Percentiles rank a stretch among this genome's conserved stretches.
Conservation (phyloP, 2,797 vertebrate species). For the Mormyrops boulengeri region DNA sequence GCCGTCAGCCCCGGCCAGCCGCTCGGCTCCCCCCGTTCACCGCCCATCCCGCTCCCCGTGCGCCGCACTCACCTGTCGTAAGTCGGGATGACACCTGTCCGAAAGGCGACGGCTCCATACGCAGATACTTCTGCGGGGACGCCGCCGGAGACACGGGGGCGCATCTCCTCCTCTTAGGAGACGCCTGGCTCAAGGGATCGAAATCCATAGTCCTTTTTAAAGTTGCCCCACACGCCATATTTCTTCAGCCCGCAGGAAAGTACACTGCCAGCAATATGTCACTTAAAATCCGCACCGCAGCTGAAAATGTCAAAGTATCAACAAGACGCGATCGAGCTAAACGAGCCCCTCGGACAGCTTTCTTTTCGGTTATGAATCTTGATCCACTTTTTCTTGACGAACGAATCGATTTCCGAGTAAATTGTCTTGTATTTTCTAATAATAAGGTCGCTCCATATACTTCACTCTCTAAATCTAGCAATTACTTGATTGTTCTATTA, state of each 20-base stretch:
- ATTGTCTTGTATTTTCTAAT: slow-evolving; percentile 26
- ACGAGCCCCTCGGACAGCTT: slow-evolving; percentile 13
- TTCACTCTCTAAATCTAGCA: slow-evolving; percentile 26
- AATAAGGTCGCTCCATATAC: neutral
- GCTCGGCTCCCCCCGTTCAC: neutral
- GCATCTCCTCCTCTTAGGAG: slow-evolving; percentile 82
- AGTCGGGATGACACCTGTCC: slow-evolving; percentile 81
- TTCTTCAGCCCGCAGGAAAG: slow-evolving; percentile 13
- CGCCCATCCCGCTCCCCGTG: neutral
- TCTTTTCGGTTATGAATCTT: neutral
- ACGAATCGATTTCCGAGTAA: slow-evolving; percentile 38
- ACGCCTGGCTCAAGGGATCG: slow-evolving; percentile 78
- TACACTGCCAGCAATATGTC: neutral
- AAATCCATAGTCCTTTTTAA: slow-evolving; percentile 92
- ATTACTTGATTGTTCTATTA: neutral
- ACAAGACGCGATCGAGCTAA: neutral
- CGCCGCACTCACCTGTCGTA: slow-evolving; percentile 69
- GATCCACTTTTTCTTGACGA: slow-evolving; percentile 21
- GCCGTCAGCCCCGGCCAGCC: neutral
- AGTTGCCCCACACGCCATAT: slow-evolving; percentile 89
- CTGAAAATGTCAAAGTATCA: neutral
- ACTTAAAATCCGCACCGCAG: neutral
- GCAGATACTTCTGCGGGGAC: slow-evolving; percentile 87
- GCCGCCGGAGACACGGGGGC: slow-evolving; percentile 75
- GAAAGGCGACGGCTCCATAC: slow-evolving; percentile 87